These are phyloP conservation scores for Chloropsis cyanopogon DNA, from an alignment of 2,113 vertebrate species.

Conservation along the genomic window DNA sequence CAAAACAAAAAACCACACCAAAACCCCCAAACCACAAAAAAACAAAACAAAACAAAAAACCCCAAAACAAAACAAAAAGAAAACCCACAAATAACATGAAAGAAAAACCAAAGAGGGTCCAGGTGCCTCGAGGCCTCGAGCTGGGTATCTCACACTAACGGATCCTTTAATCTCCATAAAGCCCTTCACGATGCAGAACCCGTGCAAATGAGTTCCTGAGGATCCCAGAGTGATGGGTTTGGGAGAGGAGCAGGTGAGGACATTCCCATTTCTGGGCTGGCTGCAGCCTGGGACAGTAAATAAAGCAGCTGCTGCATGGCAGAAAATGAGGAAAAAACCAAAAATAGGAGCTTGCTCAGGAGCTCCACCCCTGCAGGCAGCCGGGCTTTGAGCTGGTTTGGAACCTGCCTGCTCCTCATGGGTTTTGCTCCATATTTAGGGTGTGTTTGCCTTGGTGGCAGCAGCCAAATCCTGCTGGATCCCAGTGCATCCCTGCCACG, in stretches of 20 bases:
- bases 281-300: background rate
- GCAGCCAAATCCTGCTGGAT: background rate
- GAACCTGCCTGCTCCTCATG: background rate
- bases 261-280: background rate
- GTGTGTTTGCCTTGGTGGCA: background rate
- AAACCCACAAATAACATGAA: background rate
- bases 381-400: background rate
- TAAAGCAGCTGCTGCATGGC: background rate
- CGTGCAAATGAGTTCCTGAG: background rate
- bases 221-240: background rate
- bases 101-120: background rate
- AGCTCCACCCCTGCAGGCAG: background rate
- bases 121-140: background rate
- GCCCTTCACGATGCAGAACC: background rate
- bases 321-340: background rate
- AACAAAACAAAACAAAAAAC: too few species aligned
- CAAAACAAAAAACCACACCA: too few species aligned
- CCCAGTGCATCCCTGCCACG: background rate
- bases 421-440: background rate
- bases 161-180: conserved; percentile 4
- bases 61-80: fast-evolving
- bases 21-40: too few species aligned
- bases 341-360: background rate
- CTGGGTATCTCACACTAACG: background rate
- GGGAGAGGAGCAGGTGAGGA: background rate